These are phyloP conservation scores for Alfaro cultratus DNA, from an alignment of 2,797 vertebrate genomes.

Conservation along the genomic window DNA sequence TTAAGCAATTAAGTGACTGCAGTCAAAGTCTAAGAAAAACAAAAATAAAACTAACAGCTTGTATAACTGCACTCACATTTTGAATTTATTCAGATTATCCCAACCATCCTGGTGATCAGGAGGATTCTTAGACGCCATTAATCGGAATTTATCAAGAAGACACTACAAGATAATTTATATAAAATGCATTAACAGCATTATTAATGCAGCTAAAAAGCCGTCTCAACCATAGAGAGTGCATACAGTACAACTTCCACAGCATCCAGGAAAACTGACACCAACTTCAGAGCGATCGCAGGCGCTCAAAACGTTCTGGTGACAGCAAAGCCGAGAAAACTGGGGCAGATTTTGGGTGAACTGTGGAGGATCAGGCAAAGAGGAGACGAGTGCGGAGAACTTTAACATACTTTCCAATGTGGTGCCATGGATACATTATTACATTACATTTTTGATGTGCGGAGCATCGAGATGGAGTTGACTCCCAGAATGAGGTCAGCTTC, in stretches of 20 bases:
- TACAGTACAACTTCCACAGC: neutral
- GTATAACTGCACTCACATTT: neutral
- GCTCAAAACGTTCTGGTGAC: neutral
- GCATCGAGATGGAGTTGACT: neutral
- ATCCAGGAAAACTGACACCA: neutral
- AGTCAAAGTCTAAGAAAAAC: neutral
- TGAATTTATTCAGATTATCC: neutral
- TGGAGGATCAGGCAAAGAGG: neutral
- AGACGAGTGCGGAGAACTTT: slow-evolving; percentile 1
- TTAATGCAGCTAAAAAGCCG: neutral
- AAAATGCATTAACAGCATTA: neutral
- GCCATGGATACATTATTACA: slow-evolving; percentile 8
- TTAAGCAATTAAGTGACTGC: neutral
- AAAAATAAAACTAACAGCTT: neutral
- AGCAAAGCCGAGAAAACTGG: neutral
- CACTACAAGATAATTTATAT: neutral
- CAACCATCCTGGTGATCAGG: neutral
- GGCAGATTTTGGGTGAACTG: neutral
- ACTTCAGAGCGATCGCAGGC: neutral
- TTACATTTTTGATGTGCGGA: slow-evolving; percentile 25
- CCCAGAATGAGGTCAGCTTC: slow-evolving; percentile 35
- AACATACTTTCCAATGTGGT: neutral
- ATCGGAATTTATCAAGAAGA: neutral
- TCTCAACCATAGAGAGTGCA: neutral
- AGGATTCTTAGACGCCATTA: neutral